These are phyloP conservation scores for Andrena chrysosceles DNA, from an alignment of 2,888 invertebrate genomes.

Conservation along the genomic window DNA sequence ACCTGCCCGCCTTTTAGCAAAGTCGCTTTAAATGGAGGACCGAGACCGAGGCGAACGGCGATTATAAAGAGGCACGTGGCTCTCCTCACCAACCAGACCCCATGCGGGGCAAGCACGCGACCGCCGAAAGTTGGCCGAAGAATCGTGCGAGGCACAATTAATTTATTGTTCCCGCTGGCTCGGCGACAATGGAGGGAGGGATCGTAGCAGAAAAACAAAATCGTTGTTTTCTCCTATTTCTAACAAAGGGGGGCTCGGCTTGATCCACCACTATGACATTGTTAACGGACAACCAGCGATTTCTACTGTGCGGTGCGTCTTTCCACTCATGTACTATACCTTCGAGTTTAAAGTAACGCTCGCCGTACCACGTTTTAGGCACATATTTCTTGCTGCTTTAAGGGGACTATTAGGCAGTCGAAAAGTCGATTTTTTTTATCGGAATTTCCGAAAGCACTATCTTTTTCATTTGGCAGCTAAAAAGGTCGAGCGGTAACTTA, in stretches of 20 bases:
- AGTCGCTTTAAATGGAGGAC: conserved; percentile 51
- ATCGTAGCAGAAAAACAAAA: conserved; percentile 56
- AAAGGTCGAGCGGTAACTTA: no score
- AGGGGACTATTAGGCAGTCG: no score
- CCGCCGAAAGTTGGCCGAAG: conserved; percentile 75
- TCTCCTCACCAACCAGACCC: conserved; percentile 72
- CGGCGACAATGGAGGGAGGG: conserved; percentile 65
- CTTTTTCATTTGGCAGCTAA: no score
- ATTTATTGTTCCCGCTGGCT: conserved; percentile 75
- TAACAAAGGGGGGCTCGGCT: conserved; percentile 16
- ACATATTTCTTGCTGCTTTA: neutral
- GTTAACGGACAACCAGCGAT: conserved; percentile 16
- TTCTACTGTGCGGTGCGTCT: conserved; percentile 3
- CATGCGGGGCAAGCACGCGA: conserved; percentile 80
- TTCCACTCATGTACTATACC: neutral
- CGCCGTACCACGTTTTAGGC: no score
- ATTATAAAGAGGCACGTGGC: conserved; percentile 82
- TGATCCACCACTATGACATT: conserved; percentile 34
- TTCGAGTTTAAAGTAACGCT: neutral
- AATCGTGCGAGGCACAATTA: conserved; percentile 75
- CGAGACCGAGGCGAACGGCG: conserved; percentile 62
- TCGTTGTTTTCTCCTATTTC: conserved; percentile 66
- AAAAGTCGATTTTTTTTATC: no score
- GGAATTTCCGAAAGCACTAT: no score
- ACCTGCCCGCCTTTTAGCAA: conserved; percentile 69